phyloP scores from a whole-genome alignment of 2,888 invertebrate species.

The Malthinus seriepunctatus region DNA sequence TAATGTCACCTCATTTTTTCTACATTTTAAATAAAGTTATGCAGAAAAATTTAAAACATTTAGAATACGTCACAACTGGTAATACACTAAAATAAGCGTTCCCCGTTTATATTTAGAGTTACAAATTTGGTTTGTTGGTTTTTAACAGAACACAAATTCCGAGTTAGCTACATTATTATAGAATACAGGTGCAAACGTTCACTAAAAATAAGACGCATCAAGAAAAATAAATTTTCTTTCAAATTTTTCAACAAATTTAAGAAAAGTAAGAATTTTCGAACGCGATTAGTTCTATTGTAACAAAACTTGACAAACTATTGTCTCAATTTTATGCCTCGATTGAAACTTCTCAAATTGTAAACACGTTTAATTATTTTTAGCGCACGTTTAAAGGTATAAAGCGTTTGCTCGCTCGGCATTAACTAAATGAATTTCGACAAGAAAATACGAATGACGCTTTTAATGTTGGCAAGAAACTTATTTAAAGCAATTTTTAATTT shows the following conservation, averaged over 20 bases:
- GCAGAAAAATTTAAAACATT: not conserved
- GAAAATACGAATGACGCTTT: constrained; percentile 20
- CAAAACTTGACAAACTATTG: not conserved
- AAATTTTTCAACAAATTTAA: too few species aligned
- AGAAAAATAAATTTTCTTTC: not conserved
- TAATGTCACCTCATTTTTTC: constrained; percentile 12
- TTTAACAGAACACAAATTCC: constrained; percentile 21
- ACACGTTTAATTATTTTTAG: not conserved
- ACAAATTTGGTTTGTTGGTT: constrained; percentile 27
- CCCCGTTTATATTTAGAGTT: constrained; percentile 26
- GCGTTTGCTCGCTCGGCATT: constrained; percentile 20
- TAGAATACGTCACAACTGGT: constrained; percentile 18
- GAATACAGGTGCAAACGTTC: constrained; percentile 20
- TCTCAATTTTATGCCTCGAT: not conserved
- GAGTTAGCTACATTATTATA: constrained; percentile 20
- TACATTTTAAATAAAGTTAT: not conserved
- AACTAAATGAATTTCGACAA: constrained; percentile 14
- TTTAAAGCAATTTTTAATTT: not conserved
- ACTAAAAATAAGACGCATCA: constrained; percentile 18
- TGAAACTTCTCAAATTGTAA: constrained; percentile 1
- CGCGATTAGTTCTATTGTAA: not conserved
- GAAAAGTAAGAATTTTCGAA: not conserved
- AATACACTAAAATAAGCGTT: constrained; percentile 19
- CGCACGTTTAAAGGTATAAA: constrained; percentile 8
- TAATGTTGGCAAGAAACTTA: constrained; percentile 5